These are phyloP conservation scores for Tetragnatha montana DNA, from an alignment of 2,888 invertebrate genomes.

Conservation along the genomic window DNA sequence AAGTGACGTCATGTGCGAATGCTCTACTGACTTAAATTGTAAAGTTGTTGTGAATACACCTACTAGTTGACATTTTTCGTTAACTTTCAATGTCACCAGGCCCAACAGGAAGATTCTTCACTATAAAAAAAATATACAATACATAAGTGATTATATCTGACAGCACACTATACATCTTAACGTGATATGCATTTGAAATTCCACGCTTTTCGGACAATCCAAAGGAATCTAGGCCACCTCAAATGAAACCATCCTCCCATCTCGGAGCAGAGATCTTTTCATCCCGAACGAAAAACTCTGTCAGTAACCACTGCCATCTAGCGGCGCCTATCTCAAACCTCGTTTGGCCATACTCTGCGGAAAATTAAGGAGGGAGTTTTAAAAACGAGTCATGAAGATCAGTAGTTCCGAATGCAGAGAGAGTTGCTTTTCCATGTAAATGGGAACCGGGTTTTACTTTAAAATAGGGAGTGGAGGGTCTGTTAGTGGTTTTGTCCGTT, in stretches of 20 bases:
- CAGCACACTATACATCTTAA: too few species aligned
- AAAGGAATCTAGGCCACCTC: not conserved
- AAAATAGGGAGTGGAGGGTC: slow-evolving; percentile 6
- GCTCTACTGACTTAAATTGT: too few species aligned
- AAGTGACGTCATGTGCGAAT: too few species aligned
- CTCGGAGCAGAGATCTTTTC: not conserved
- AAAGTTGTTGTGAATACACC: too few species aligned
- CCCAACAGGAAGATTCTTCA: too few species aligned
- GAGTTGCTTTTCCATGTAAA: slow-evolving; percentile 44
- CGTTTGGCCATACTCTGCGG: slow-evolving; percentile 11
- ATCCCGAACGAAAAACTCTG: not conserved
- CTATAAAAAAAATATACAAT: too few species aligned
- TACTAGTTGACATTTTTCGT: too few species aligned
- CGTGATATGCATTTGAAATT: too few species aligned
- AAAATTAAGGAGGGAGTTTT: not conserved
- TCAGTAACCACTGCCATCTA: slow-evolving; percentile 49
- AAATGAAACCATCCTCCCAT: not conserved
- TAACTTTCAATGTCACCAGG: too few species aligned
- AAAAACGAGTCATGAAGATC: not conserved
- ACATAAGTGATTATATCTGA: too few species aligned
- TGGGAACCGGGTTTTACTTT: slow-evolving; percentile 37
- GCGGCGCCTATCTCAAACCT: slow-evolving; percentile 13
- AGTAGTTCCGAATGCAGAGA: slow-evolving; percentile 24
- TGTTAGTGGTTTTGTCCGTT: slow-evolving; percentile 42
- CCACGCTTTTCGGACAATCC: not conserved